These are phyloP conservation scores for Ophion costatus DNA, from an alignment of 2,888 invertebrate genomes.

Conservation along the genomic window DNA sequence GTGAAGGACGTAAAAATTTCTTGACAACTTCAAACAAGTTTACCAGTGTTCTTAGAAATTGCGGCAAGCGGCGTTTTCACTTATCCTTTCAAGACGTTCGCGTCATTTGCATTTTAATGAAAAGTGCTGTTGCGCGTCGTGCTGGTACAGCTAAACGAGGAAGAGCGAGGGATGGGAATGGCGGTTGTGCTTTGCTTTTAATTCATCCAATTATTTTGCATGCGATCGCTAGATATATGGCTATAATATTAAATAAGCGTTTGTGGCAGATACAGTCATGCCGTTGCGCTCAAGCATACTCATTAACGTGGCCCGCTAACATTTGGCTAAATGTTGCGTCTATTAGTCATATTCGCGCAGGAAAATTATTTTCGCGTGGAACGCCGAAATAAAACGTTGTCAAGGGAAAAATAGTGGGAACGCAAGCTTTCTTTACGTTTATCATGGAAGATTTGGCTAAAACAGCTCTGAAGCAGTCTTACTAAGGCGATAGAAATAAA, in stretches of 20 bases:
- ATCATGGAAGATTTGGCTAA: too few relatives aligned
- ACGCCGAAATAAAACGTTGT: not conserved
- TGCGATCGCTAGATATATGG: slow-evolving; percentile 34
- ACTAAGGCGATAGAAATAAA: too few relatives aligned
- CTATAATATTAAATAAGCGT: slow-evolving; percentile 22
- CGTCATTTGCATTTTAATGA: slow-evolving; percentile 65
- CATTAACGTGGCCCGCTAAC: too few relatives aligned
- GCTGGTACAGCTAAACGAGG: not conserved
- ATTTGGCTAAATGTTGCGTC: too few relatives aligned
- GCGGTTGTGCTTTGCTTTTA: slow-evolving; percentile 45
- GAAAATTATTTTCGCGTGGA: not conserved
- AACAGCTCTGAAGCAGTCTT: too few relatives aligned
- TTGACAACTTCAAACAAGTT: slow-evolving; percentile 35
- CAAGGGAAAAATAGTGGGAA: not conserved
- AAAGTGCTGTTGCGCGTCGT: slow-evolving; percentile 56
- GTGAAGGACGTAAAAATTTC: slow-evolving; percentile 45
- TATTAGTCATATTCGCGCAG: not conserved
- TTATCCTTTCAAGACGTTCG: slow-evolving; percentile 51
- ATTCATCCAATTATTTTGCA: slow-evolving; percentile 56
- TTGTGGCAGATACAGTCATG: too few relatives aligned
- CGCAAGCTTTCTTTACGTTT: not conserved
- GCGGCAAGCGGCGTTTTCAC: slow-evolving; percentile 49
- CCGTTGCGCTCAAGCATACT: too few relatives aligned
- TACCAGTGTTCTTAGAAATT: not conserved
- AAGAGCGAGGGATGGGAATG: slow-evolving; percentile 1